phyloP scores from a whole-genome alignment of 1,140 invertebrate genomes.

The Magallana angulata region DNA sequence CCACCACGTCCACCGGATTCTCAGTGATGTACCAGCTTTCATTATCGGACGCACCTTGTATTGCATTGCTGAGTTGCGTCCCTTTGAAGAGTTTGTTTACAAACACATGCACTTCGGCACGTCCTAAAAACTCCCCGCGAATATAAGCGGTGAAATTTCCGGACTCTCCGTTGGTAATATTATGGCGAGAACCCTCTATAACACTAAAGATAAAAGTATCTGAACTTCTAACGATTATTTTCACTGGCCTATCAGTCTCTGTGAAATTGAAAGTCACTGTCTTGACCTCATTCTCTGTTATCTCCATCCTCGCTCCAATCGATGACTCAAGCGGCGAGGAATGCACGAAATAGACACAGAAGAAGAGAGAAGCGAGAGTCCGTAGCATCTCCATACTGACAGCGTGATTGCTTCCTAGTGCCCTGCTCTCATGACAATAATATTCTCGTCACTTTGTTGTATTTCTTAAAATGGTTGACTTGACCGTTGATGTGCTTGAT shows the following conservation, averaged over 20 bases:
- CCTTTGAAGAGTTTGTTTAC: conserved; percentile 48
- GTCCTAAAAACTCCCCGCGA: conserved; percentile 57
- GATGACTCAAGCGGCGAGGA: background rate
- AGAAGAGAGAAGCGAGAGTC: background rate
- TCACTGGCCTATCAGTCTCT: background rate
- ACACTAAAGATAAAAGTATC: conserved; percentile 29
- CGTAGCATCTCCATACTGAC: no score
- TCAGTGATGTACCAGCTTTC: conserved; percentile 58
- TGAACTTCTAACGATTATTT: background rate
- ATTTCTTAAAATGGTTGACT: no score
- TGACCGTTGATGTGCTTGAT: no score
- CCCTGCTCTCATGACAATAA: no score
- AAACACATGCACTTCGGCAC: conserved; percentile 50
- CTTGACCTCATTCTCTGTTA: conserved; percentile 38
- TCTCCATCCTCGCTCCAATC: conserved; percentile 2
- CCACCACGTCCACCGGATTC: conserved; percentile 63
- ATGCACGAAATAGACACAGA: background rate
- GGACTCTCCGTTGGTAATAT: background rate
- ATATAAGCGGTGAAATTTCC: conserved; percentile 49
- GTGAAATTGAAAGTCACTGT: conserved; percentile 45
- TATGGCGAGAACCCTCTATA: conserved; percentile 4
- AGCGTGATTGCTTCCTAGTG: no score
- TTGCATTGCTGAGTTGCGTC: conserved; percentile 4
- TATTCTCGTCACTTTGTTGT: no score
- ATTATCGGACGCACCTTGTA: background rate